Conservation (phyloP, 1,140 invertebrate genomes). For the Drosophila azteca region DNA sequence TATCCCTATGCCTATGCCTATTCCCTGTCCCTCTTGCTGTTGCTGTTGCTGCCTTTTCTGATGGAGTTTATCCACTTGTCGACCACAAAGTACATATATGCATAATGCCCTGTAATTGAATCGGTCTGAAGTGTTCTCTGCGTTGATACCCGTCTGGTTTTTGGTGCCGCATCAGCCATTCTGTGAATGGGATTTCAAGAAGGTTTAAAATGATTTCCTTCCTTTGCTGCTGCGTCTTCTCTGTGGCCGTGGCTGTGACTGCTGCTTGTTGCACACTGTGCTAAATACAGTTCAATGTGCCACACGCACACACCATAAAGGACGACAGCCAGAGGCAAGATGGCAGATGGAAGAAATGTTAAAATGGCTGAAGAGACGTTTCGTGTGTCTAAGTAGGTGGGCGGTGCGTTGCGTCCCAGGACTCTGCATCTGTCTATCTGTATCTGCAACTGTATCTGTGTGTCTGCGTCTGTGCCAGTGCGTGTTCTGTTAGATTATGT, state of each 20-base stretch:
- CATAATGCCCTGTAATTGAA: slow-evolving; percentile 19
- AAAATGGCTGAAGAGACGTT: slow-evolving; percentile 12
- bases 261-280: slow-evolving; percentile 19
- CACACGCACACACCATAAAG: no score
- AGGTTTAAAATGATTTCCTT: slow-evolving; percentile 23
- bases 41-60: not conserved
- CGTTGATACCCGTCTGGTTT: not conserved
- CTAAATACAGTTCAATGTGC: not conserved
- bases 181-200: slow-evolving; percentile 12
- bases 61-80: slow-evolving; percentile 2
- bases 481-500: slow-evolving; percentile 7
- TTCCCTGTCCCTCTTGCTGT: no score
- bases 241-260: not conserved
- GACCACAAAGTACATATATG: slow-evolving; percentile 10
- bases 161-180: slow-evolving; percentile 10
- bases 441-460: no score
- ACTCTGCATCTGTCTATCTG: no score
- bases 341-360: no score
- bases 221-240: not conserved
- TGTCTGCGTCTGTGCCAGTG: not conserved
- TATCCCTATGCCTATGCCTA: no score
- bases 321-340: no score
- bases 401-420: not conserved
- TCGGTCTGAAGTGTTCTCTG: slow-evolving; percentile 5
- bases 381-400: no score